phyloP scores from a whole-genome alignment of 2,888 invertebrate species.

The Lordiphosa fenestrarum region DNA sequence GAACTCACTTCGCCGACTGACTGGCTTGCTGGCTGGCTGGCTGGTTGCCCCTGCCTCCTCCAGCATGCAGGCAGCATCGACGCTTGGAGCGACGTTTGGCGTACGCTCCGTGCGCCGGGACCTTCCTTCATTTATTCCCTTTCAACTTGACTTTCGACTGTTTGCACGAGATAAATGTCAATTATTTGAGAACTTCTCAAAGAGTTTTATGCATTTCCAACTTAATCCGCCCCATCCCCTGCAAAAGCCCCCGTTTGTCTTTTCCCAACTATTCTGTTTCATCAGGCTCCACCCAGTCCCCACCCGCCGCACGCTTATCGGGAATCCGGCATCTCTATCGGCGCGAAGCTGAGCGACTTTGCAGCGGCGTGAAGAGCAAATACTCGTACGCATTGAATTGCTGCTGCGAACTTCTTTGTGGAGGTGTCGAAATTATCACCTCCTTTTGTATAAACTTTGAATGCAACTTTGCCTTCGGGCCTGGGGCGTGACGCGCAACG shows the following conservation, averaged over 20 bases:
- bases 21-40: constrained; percentile 8
- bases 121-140: constrained; percentile 24
- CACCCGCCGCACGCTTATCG: constrained; percentile 2
- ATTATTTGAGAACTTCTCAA: constrained; percentile 33
- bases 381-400: not conserved
- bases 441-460: constrained; percentile 3
- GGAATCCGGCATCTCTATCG: constrained; percentile 1
- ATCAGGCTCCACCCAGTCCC: not conserved
- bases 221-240: constrained; percentile 13
- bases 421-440: constrained; percentile 14
- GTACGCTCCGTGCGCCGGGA: constrained; percentile 3
- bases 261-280: constrained; percentile 8
- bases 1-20: constrained; percentile 10
- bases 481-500: not conserved
- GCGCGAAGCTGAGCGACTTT: constrained; percentile 1
- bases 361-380: not conserved
- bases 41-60: constrained; percentile 7
- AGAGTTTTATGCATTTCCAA: constrained; percentile 27
- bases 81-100: constrained; percentile 9
- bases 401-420: not conserved
- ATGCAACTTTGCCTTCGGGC: not conserved
- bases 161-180: constrained; percentile 37
- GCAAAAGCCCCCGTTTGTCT: constrained; percentile 1
- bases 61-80: constrained; percentile 2
- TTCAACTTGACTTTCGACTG: constrained; percentile 34